Evolutionary conservation across 2,888 invertebrate genomes (phyloP).

Genomic region (Rhagonycha fulva): DNA sequence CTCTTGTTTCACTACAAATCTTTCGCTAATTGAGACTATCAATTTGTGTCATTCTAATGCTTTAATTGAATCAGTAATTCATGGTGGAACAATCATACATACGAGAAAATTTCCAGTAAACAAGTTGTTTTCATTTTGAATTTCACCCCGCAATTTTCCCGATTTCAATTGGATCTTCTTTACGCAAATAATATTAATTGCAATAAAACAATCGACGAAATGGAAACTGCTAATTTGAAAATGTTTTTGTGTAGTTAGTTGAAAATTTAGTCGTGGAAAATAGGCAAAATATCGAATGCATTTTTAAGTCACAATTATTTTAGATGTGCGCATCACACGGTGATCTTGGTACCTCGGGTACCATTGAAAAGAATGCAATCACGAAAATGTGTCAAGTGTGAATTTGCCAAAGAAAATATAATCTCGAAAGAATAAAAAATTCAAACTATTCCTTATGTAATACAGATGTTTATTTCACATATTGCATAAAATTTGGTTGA

Average conservation of each 20-base stretch:
- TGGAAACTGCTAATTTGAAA: not conserved
- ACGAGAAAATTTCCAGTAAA: not conserved
- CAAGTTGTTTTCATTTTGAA: not conserved
- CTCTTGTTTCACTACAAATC: conserved; percentile 45
- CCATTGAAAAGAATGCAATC: conserved; percentile 26
- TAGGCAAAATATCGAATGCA: not conserved
- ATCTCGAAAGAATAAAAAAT: conserved; percentile 38
- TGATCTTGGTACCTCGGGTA: conserved; percentile 28
- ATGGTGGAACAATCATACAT: conserved; percentile 2
- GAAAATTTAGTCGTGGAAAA: not conserved
- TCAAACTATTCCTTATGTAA: conserved; percentile 44
- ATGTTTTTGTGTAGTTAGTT: not conserved
- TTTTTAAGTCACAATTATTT: not conserved
- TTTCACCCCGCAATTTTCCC: not conserved
- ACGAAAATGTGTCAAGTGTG: conserved; percentile 34
- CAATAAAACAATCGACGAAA: not conserved
- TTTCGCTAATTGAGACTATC: conserved; percentile 51
- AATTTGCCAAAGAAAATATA: conserved; percentile 24
- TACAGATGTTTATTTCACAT: conserved; percentile 54
- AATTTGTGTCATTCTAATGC: conserved; percentile 47
- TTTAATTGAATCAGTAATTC: conserved; percentile 29
- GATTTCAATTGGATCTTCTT: not conserved
- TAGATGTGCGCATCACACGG: not conserved
- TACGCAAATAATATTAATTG: not conserved
- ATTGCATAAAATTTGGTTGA: conserved; percentile 47